These are phyloP conservation scores for Gopherus evgoodei DNA, from an alignment of 2,113 vertebrate species.

Conservation along the genomic window DNA sequence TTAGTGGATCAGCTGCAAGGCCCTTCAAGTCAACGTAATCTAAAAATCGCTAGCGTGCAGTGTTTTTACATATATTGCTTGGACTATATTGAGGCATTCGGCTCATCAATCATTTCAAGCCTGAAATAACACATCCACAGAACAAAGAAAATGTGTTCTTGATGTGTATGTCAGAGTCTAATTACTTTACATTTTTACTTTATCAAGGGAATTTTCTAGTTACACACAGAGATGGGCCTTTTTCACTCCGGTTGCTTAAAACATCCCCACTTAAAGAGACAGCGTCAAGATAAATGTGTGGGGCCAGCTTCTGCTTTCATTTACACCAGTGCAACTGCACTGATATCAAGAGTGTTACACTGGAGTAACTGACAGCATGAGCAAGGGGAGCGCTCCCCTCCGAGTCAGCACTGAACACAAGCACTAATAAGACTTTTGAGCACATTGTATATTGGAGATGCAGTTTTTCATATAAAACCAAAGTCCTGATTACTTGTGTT, in stretches of 20 bases:
- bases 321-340: background rate
- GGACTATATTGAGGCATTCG: background rate
- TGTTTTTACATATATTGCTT: background rate
- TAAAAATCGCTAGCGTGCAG: background rate
- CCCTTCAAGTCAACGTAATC: background rate
- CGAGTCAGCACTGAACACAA: background rate
- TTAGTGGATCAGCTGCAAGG: background rate
- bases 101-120: background rate
- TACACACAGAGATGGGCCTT: background rate
- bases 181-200: background rate
- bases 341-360: too few species aligned
- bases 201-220: background rate
- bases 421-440: background rate
- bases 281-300: background rate
- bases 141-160: background rate
- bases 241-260: background rate
- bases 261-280: background rate
- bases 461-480: background rate
- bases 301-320: accelerated
- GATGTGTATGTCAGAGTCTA: background rate
- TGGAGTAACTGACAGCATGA: background rate
- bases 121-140: background rate
- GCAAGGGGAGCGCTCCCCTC: background rate
- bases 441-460: background rate
- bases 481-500: background rate